Base-by-base conservation (phyloP, 2,113 vertebrate species). In the Galemys pyrenaicus region DNA sequence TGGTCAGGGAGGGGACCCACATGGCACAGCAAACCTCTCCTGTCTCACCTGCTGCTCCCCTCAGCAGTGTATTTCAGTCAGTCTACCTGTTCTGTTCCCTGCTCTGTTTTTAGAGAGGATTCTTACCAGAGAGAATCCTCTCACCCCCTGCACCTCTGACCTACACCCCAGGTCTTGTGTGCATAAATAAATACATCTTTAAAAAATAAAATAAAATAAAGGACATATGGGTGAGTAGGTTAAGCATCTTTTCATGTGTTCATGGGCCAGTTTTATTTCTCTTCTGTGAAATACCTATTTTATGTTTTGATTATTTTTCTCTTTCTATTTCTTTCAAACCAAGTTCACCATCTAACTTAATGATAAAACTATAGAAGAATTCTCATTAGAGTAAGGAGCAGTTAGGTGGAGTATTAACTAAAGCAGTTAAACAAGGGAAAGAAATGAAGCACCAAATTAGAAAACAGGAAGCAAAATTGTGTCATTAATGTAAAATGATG, bases 391-490 rank as follows among this genome's bases (percentile, higher is more conserved):
- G 11, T 58, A 79, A 91, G 68, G 30, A 94, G 13, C 32, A 64
- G 73, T 92, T 89, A 92, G 64, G 80, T 80, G 32, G 91, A 91
- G 37, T 78, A 85, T 92, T 92, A 88, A 94, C 85, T 94, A 89
- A 85, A 88, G 78, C 17, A 92, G 91, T 88, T 88, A 95, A 96
- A 79, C 67, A 86, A 75, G 67, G 90, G 83, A 78, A 81, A 84
- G 92, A 95, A 92, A 70, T 41, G 73, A 95, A 82, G 58, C 56
- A 58, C 92, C 82, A 75, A 82, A 91, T 92, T 81, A 89, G 88
- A 92, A 89, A 85, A 82, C 13, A 70, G 41, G 32, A 95, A 94
- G 79, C 62, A 86, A 89, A 91, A 91, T 49, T 87, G 22, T 77
- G 67, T 94, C 81, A 74, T n/a, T 71, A 70, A 74, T 71, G 28